A percentile compares a stretch with the other conserved stretches of the same genome.
Conservation (phyloP, 53 echinoderm and acorn worm species). For the Luidia sarsii region DNA sequence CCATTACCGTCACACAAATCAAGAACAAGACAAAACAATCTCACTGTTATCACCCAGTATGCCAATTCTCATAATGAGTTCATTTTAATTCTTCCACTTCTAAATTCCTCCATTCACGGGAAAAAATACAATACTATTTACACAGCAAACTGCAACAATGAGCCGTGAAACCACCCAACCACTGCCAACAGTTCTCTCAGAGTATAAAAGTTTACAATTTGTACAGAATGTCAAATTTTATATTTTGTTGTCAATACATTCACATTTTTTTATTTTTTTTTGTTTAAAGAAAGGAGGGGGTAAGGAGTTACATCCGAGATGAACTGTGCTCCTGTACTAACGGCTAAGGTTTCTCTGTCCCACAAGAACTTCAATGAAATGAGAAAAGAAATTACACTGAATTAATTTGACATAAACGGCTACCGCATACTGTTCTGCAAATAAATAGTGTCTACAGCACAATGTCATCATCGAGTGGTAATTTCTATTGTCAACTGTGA, state of each 20-base stretch:
- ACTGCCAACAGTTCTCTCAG: conserved; percentile 32
- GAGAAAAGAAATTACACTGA: no score
- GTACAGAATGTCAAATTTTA: conserved; percentile 51
- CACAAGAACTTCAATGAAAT: conserved; percentile 12
- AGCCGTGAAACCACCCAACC: not conserved
- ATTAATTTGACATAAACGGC: no score
- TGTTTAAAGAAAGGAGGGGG: not conserved
- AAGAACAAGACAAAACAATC: conserved; percentile 5
- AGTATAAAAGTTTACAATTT: conserved; percentile 59
- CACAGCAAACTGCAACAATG: conserved; percentile 54
- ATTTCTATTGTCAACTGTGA: no score
- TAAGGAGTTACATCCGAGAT: no score
- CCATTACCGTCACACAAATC: no score
- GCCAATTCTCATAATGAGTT: conserved; percentile 54
- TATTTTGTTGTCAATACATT: conserved; percentile 35
- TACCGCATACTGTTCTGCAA: no score
- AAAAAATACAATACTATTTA: conserved; percentile 57
- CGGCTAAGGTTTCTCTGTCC: conserved; percentile 5
- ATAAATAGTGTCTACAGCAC: no score
- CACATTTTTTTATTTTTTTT: conserved; percentile 35
- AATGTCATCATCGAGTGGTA: no score
- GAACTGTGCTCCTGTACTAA: no score
- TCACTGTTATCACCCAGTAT: conserved; percentile 38
- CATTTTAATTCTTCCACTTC: conserved; percentile 54
- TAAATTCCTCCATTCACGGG: conserved; percentile 47